Evolutionary conservation across 2,888 invertebrate genomes (phyloP).

Genomic region (Caenorhabditis zanzibari): DNA sequence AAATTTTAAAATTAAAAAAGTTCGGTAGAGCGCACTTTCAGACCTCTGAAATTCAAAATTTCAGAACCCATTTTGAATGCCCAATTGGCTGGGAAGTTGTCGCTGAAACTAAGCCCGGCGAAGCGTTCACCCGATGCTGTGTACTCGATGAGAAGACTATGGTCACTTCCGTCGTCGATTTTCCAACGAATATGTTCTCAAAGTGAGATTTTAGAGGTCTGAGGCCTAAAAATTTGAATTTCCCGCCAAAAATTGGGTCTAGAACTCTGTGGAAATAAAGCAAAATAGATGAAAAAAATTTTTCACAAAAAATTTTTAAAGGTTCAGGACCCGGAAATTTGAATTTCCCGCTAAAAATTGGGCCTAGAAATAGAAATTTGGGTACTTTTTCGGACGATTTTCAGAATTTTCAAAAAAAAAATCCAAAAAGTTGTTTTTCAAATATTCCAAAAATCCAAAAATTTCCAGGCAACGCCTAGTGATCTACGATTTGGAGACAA

Average conservation of each 20-base stretch:
- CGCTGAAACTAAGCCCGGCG: conserved; percentile 64
- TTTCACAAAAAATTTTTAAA: neutral
- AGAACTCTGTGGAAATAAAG: too few species aligned
- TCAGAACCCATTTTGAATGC: conserved; percentile 77
- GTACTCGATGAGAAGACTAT: conserved; percentile 76
- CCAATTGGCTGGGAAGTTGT: conserved; percentile 81
- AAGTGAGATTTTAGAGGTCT: conserved; percentile 66
- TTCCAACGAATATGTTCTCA: conserved; percentile 79
- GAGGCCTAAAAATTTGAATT: neutral
- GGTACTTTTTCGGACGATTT: neutral
- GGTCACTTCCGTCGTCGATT: conserved; percentile 70
- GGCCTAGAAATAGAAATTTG: neutral
- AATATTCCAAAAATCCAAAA: neutral
- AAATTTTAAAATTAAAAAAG: neutral
- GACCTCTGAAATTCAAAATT: conserved; percentile 28
- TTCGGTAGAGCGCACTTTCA: neutral
- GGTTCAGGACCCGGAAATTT: too few species aligned
- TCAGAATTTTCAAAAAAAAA: too few species aligned
- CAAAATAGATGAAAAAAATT: neutral
- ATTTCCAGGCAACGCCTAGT: conserved; percentile 62
- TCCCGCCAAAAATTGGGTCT: neutral
- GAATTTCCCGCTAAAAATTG: too few species aligned
- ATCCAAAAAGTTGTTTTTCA: too few species aligned
- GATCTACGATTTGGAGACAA: conserved; percentile 69
- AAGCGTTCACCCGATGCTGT: conserved; percentile 72